Conservation (phyloP, 2,113 vertebrate genomes). For the Coptodon rendalli region DNA sequence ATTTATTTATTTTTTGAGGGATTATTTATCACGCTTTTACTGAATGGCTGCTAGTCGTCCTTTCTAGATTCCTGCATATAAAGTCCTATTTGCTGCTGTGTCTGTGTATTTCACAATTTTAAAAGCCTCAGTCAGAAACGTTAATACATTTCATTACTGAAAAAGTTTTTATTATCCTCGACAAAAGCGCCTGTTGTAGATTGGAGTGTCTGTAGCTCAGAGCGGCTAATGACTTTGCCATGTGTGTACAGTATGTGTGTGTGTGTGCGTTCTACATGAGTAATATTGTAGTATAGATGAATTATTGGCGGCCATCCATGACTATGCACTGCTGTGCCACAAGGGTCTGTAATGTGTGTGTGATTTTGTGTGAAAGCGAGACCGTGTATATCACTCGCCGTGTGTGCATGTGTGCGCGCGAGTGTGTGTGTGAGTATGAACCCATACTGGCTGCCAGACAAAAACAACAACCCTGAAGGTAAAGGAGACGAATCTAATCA, state of each 20-base stretch:
- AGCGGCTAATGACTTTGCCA: constrained; percentile 48
- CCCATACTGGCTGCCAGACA: constrained; percentile 42
- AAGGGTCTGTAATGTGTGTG: constrained; percentile 12
- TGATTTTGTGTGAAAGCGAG: neutral
- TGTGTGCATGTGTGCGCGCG: neutral
- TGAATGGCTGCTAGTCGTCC: neutral
- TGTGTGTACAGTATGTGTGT: constrained; percentile 13
- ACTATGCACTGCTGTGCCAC: constrained; percentile 16
- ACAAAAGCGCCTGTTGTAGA: constrained; percentile 27
- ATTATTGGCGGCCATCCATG: constrained; percentile 56
- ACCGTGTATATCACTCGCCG: neutral
- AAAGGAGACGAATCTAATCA: constrained; percentile 61
- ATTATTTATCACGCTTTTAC: neutral
- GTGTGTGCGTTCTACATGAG: constrained; percentile 39
- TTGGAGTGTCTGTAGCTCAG: constrained; percentile 24
- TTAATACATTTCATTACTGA: constrained; percentile 11
- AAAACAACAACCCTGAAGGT: constrained; percentile 57
- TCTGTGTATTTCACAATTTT: constrained; percentile 1
- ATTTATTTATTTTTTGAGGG: neutral
- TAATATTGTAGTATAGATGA: constrained; percentile 56
- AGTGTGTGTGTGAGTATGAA: neutral
- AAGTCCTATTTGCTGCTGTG: neutral
- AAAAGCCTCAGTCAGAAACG: neutral
- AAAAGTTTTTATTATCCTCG: constrained; percentile 28
- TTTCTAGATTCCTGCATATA: neutral